Conservation (phyloP, 2,113 vertebrate species). For the Dryoscopus gambensis region DNA sequence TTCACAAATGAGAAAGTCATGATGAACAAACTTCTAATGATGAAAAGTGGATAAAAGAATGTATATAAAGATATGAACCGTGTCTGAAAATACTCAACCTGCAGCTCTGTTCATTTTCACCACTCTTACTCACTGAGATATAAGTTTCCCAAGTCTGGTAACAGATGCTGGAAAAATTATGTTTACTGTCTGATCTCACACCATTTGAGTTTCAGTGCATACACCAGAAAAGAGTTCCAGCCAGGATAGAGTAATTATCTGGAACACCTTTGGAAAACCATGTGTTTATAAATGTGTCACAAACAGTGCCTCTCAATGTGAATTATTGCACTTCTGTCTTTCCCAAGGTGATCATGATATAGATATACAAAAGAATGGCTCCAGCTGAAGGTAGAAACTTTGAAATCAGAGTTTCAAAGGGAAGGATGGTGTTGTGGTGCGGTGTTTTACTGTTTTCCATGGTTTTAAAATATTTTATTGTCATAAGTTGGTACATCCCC, state of each 20-base stretch:
- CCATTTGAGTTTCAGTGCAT: background rate
- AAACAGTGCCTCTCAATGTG: background rate
- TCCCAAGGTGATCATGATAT: background rate
- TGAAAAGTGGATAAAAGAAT: background rate
- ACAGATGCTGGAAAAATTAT: background rate
- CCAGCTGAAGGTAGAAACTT: background rate
- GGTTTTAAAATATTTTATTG: no score
- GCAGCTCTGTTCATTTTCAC: background rate
- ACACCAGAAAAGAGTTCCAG: background rate
- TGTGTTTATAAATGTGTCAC: background rate
- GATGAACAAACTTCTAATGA: background rate
- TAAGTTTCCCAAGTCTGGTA: background rate
- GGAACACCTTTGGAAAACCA: background rate
- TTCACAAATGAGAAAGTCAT: background rate
- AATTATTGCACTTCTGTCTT: background rate
- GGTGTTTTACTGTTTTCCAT: no score
- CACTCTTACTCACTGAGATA: background rate
- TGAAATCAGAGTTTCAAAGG: background rate
- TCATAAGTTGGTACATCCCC: no score
- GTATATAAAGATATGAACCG: background rate
- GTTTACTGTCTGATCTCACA: background rate
- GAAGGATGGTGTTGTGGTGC: no score
- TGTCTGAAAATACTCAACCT: background rate
- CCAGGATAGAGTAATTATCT: background rate
- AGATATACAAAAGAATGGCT: background rate